These are phyloP conservation scores for Megamerina dolium DNA, from an alignment of 2,888 invertebrate genomes.

Conservation along the genomic window DNA sequence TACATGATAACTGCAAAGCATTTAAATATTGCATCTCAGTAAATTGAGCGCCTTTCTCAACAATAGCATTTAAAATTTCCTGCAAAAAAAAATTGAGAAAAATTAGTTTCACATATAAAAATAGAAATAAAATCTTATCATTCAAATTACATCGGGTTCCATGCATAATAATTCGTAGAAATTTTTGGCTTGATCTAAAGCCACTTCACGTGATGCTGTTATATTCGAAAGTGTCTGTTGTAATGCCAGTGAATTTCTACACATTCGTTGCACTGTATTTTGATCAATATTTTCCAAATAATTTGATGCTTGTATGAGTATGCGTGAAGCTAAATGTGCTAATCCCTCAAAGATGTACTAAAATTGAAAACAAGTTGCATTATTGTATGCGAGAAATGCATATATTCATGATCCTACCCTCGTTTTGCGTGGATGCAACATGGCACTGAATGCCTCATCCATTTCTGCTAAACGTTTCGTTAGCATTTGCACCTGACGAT, in stretches of 20 bases:
- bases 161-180: conserved; percentile 83
- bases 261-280: conserved; percentile 76
- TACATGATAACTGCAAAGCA: conserved; percentile 72
- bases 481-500: conserved; percentile 69
- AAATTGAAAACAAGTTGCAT: conserved; percentile 20
- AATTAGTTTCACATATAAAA: not conserved
- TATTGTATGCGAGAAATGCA: too few species aligned
- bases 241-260: conserved; percentile 75
- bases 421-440: conserved; percentile 70
- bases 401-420: too few species aligned
- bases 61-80: conserved; percentile 77
- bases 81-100: conserved; percentile 44
- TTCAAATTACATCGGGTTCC: conserved; percentile 64
- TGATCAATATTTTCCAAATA: conserved; percentile 75
- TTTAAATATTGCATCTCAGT: conserved; percentile 83
- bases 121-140: not conserved
- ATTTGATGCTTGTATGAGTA: conserved; percentile 74
- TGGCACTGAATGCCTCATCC: conserved; percentile 69
- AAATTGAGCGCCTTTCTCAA: conserved; percentile 84
- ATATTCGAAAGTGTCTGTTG: conserved; percentile 83
- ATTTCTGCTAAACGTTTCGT: conserved; percentile 71
- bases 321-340: conserved; percentile 70
- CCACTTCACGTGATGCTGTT: conserved; percentile 72
- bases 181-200: conserved; percentile 80
- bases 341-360: conserved; percentile 89